Evolutionary conservation across 2,888 invertebrate species (phyloP).

Genomic region (Nemurella pictetii): DNA sequence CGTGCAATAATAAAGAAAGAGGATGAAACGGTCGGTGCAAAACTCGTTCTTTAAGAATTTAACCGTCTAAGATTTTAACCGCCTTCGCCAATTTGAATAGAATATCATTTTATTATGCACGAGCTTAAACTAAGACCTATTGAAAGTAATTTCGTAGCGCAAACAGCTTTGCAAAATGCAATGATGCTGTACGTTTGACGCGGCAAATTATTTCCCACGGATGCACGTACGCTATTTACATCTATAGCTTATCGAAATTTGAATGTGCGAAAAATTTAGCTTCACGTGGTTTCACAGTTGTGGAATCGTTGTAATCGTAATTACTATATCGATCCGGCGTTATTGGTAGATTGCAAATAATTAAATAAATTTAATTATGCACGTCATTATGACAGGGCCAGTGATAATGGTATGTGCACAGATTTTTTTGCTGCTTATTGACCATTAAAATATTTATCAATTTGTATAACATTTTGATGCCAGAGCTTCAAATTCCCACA

Average conservation of each 20-base stretch:
- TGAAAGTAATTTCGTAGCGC: neutral
- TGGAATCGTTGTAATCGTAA: neutral
- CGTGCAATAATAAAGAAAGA: slow-evolving; percentile 6
- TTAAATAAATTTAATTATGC: too few relatives aligned
- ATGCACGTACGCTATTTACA: neutral
- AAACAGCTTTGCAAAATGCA: neutral
- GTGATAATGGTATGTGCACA: too few relatives aligned
- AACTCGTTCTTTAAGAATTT: slow-evolving; percentile 31
- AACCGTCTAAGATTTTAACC: slow-evolving; percentile 31
- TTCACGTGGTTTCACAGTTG: neutral
- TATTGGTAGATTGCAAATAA: too few relatives aligned
- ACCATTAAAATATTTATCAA: too few relatives aligned
- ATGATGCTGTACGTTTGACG: neutral
- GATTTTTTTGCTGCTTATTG: too few relatives aligned
- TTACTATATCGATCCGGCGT: too few relatives aligned
- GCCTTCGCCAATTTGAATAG: slow-evolving; percentile 31
- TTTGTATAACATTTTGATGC: neutral
- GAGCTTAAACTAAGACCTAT: neutral
- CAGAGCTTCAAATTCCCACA: neutral
- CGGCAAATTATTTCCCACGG: neutral
- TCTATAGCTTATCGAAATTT: neutral
- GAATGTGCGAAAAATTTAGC: neutral
- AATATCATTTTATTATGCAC: slow-evolving; percentile 25
- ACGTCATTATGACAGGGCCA: too few relatives aligned
- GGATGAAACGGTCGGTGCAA: slow-evolving; percentile 29